Conservation (phyloP, 2,888 invertebrate genomes). For the Rotaria socialis region DNA sequence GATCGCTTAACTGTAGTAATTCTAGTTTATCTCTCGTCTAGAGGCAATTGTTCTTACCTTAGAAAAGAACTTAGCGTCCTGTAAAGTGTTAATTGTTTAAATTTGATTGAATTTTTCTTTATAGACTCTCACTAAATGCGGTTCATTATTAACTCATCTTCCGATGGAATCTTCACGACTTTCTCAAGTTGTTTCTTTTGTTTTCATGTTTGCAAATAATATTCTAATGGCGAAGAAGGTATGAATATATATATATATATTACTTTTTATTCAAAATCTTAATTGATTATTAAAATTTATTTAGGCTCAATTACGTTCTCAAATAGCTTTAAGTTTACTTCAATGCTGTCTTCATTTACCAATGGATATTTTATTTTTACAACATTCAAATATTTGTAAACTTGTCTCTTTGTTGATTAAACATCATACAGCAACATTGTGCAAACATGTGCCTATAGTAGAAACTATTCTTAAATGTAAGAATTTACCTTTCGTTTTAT, state of each 20-base stretch:
- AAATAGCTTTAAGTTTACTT: conserved; percentile 9
- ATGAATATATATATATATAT: neutral
- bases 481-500: neutral
- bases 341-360: conserved; percentile 31
- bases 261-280: neutral
- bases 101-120: neutral
- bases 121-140: neutral
- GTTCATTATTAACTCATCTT: conserved; percentile 16
- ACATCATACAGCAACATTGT: conserved; percentile 17
- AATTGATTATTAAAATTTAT: neutral
- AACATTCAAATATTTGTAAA: neutral
- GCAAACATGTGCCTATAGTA: conserved; percentile 5
- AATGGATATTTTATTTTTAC: neutral
- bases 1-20: too few relatives aligned
- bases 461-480: conserved; percentile 6
- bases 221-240: neutral
- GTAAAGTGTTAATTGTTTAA: too few relatives aligned
- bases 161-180: neutral
- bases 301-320: conserved; percentile 14
- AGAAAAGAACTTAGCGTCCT: too few relatives aligned
- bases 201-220: neutral
- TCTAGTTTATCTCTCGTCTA: too few relatives aligned
- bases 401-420: neutral
- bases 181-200: neutral
- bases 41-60: too few relatives aligned